phyloP scores from a whole-genome alignment of 2,888 invertebrate genomes.

The Phyllotreta cruciferae region DNA sequence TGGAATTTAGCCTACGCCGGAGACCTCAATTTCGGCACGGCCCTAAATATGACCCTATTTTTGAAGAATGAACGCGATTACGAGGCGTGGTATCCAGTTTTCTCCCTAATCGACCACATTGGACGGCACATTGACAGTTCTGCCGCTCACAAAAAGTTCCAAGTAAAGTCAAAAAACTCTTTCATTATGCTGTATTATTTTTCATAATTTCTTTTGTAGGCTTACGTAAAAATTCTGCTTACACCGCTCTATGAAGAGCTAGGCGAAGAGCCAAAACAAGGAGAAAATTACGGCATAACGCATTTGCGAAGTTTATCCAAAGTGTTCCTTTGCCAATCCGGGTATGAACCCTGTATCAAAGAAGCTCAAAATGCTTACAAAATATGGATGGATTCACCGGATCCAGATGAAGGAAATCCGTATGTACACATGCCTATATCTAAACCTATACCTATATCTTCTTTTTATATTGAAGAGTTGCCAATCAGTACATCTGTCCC shows the following conservation, averaged over 20 bases:
- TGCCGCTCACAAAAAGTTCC: slow-evolving; percentile 73
- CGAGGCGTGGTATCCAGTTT: slow-evolving; percentile 83
- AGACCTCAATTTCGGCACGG: slow-evolving; percentile 75
- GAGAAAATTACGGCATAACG: slow-evolving; percentile 72
- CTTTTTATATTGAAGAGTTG: slow-evolving; percentile 64
- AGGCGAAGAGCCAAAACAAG: slow-evolving; percentile 62
- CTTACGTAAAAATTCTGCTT: slow-evolving; percentile 72
- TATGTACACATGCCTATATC: slow-evolving; percentile 60
- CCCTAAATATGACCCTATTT: slow-evolving; percentile 81
- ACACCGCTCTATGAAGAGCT: slow-evolving; percentile 77
- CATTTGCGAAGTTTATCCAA: slow-evolving; percentile 73
- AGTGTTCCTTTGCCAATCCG: slow-evolving; percentile 77
- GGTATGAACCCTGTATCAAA: slow-evolving; percentile 78
- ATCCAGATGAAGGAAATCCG: slow-evolving; percentile 83
- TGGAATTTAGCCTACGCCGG: slow-evolving; percentile 78
- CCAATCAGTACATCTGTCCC: slow-evolving; percentile 79
- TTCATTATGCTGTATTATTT: slow-evolving; percentile 12
- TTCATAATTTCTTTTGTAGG: slow-evolving; percentile 59
- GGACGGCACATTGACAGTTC: slow-evolving; percentile 75
- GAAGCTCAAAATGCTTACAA: slow-evolving; percentile 76
- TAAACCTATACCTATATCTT: background rate
- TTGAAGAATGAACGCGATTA: slow-evolving; percentile 76
- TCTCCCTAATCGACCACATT: slow-evolving; percentile 83
- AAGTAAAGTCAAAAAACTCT: slow-evolving; percentile 62
- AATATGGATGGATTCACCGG: slow-evolving; percentile 76